phyloP scores from a whole-genome alignment of 1,140 invertebrate species.

The Steinernema khuongi region DNA sequence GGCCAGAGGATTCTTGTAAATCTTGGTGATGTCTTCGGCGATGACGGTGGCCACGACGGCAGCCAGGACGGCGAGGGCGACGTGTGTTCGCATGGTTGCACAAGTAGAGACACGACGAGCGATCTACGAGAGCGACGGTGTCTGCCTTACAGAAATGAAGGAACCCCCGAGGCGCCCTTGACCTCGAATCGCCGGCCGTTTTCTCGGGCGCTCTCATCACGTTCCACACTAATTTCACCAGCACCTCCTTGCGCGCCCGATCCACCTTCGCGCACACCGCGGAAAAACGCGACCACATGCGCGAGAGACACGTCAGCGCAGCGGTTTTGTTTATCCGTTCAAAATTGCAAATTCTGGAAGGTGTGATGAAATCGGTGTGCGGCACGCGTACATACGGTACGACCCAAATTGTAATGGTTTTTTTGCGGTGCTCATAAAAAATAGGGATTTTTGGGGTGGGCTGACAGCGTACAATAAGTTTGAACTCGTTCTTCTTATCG shows the following conservation, averaged over 20 bases:
- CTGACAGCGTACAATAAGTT: too few relatives aligned
- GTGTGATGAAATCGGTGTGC: too few relatives aligned
- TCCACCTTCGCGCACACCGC: background rate
- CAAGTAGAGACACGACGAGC: background rate
- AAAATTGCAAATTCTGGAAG: conserved; percentile 9
- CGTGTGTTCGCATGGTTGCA: background rate
- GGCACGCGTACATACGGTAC: too few relatives aligned
- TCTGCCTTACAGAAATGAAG: conserved; percentile 5
- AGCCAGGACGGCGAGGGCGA: background rate
- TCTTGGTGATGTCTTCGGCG: conserved; percentile 26
- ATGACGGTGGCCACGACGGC: conserved; percentile 20
- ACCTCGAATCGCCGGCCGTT: background rate
- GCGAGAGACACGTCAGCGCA: conserved; percentile 12
- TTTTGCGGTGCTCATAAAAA: too few relatives aligned
- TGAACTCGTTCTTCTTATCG: too few relatives aligned
- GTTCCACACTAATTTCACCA: background rate
- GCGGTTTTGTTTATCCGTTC: background rate
- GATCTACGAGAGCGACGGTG: background rate
- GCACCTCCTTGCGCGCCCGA: background rate
- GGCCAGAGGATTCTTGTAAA: conserved; percentile 28
- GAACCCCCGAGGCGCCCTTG: conserved; percentile 4
- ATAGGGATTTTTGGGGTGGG: too few relatives aligned
- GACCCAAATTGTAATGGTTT: too few relatives aligned
- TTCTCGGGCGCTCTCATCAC: conserved; percentile 7
- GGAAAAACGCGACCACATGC: conserved; percentile 11